Evolutionary conservation across 2,797 vertebrate species (phyloP), one percentile per base, ranked within the genome.

Genomic region (Tangara arthus): DNA sequence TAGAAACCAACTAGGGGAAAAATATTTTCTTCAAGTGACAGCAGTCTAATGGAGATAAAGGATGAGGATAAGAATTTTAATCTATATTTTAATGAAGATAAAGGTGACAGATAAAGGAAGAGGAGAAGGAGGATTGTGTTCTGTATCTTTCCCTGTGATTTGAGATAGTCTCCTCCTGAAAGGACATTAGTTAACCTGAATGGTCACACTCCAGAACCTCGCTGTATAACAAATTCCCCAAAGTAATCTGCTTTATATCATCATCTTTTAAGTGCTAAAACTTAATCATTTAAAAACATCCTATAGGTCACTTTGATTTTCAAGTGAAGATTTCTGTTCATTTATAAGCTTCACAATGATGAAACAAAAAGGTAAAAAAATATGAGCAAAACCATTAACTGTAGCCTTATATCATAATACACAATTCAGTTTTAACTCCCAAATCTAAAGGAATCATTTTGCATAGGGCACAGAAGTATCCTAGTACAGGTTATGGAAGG

Each of bases 51-150:
- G 39, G 50, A 88, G 57, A 86, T 71, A 71, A 83, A 88, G 41
- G 37, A 75, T n/a, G 19, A 87, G 9, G 56, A 56, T 82, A 89
- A 85, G 56, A 82, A 76, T 76, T 47, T 87, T 87, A 66, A 94
- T 87, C 16, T 18, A 8, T 80, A 77, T 66, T 91, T 94, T 76
- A 89, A 87, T 70, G 68, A 93, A 93, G 90, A 82, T 63, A 84
- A 79, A 82, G n/a, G 66, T n/a, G 47, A 61, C 0, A 2, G 50
- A 85, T 63, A 78, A 88, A 75, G 37, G 37, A 88, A 53, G 28
- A 83, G 16, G 3, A 91, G 34, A 32, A 93, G 49, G 14, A 88
- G 11, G 39, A 82, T 44, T 39, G 15, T 34, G 15, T 68, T 86
- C 37, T 50, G 8, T 27, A n/a, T 52, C 35, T 80, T 87, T 75